Evolutionary conservation across 1,140 invertebrate genomes (phyloP).

Genomic region (Drosophila bocqueti): DNA sequence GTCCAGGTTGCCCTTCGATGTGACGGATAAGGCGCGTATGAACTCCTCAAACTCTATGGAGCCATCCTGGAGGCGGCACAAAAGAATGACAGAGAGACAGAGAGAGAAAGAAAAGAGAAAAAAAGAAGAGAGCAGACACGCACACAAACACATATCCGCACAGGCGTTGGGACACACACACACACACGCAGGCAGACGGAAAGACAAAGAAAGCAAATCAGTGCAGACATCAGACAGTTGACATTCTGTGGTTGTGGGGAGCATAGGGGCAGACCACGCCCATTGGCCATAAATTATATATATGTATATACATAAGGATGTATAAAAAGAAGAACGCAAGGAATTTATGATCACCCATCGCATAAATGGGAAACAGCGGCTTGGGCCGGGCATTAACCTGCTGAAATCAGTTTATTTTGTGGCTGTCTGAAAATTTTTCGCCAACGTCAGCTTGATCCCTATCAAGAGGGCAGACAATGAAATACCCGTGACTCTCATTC

Average conservation of each 20-base stretch:
- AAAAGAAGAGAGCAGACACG: conserved; percentile 10
- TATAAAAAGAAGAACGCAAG: conserved; percentile 1
- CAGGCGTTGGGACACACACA: conserved; percentile 9
- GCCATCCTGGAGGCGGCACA: conserved; percentile 90
- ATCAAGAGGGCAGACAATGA: background rate
- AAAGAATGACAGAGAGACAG: conserved; percentile 7
- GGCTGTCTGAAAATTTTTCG: conserved; percentile 26
- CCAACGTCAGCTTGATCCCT: conserved; percentile 15
- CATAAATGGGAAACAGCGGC: background rate
- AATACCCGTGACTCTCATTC: background rate
- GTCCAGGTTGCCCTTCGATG: conserved; percentile 97
- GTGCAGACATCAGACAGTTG: conserved; percentile 69
- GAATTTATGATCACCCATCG: conserved; percentile 60
- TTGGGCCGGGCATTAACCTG: conserved; percentile 24
- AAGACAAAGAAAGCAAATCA: conserved; percentile 65
- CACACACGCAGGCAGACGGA: conserved; percentile 4
- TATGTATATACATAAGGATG: conserved; percentile 30
- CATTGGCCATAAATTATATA: conserved; percentile 65
- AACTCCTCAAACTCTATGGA: conserved; percentile 99
- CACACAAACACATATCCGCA: conserved; percentile 1
- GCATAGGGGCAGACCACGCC: conserved; percentile 30
- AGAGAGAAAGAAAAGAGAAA: background rate
- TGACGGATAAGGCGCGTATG: conserved; percentile 97
- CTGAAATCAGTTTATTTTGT: conserved; percentile 47
- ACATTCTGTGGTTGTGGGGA: conserved; percentile 43